These are phyloP conservation scores for Falco rusticolus DNA, from an alignment of 2,797 vertebrate species.

Conservation along the genomic window DNA sequence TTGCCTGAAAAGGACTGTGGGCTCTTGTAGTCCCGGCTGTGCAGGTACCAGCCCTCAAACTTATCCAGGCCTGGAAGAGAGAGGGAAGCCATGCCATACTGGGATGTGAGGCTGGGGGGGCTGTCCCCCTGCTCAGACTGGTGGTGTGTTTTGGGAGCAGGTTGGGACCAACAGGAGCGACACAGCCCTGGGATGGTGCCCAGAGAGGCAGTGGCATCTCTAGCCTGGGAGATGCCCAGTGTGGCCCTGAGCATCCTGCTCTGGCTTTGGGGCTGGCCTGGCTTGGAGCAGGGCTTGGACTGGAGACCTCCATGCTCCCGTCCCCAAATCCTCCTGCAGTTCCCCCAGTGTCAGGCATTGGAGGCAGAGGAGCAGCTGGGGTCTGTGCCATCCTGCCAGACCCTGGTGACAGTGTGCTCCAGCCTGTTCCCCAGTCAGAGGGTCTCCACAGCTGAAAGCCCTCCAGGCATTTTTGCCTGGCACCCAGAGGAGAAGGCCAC, in stretches of 20 bases:
- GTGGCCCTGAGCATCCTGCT: not conserved
- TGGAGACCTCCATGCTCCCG: not conserved
- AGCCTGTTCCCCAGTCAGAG: not conserved
- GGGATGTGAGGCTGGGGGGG: not conserved
- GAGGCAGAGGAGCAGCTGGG: not conserved
- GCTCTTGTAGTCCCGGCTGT: slow-evolving; percentile 88
- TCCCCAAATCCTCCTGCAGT: not conserved
- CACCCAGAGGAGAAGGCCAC: not conserved
- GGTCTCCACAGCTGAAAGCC: not conserved
- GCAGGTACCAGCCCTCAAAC: slow-evolving; percentile 82
- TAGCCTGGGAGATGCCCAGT: not conserved
- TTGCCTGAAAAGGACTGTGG: slow-evolving; percentile 77
- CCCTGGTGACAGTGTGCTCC: not conserved
- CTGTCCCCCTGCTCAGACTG: not conserved
- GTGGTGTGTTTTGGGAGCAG: not conserved
- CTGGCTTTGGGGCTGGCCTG: not conserved
- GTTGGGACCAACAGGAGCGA: not conserved
- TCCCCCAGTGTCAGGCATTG: rapidly evolving
- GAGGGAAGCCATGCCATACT: not conserved
- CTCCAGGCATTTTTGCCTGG: not conserved
- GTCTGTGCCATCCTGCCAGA: rapidly evolving
- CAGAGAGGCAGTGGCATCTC: not conserved
- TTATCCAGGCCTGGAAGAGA: slow-evolving; percentile 81
- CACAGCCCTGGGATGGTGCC: not conserved
- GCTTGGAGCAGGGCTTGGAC: not conserved